These are phyloP conservation scores for Tolypeutes matacus DNA, from an alignment of 2,797 vertebrate genomes.

Conservation along the genomic window DNA sequence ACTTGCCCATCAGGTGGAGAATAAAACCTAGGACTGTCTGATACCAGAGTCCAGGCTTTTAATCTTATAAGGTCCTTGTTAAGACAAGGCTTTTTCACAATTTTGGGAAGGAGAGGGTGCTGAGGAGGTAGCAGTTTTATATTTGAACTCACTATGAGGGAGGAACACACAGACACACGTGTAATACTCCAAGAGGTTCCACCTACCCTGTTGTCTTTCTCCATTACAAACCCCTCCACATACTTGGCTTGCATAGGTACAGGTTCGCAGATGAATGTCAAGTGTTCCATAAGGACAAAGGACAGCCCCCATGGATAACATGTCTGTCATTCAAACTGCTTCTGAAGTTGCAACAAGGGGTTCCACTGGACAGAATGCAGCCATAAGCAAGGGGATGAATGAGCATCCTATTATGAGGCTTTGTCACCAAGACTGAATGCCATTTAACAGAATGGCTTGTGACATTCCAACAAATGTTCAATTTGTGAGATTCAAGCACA, in stretches of 20 bases:
- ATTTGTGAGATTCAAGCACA: too few relatives aligned
- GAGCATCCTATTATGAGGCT: constrained; percentile 40
- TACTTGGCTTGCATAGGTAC: neutral
- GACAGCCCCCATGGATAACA: neutral
- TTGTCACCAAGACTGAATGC: constrained; percentile 54
- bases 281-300: neutral
- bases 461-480: neutral
- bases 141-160: neutral
- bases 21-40: neutral
- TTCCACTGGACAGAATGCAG: neutral
- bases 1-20: neutral
- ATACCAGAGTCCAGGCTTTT: constrained; percentile 27
- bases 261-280: neutral
- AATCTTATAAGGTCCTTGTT: neutral
- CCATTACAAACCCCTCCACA: neutral
- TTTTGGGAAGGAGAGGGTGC: neutral
- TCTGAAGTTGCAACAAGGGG: too few relatives aligned
- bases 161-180: neutral
- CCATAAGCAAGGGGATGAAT: neutral
- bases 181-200: neutral
- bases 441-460: constrained; percentile 70
- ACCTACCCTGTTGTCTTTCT: neutral
- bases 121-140: neutral
- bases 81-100: neutral
- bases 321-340: neutral